These are phyloP conservation scores for Monarcha castaneiventris DNA, from an alignment of 2,113 vertebrate species.

Conservation along the genomic window DNA sequence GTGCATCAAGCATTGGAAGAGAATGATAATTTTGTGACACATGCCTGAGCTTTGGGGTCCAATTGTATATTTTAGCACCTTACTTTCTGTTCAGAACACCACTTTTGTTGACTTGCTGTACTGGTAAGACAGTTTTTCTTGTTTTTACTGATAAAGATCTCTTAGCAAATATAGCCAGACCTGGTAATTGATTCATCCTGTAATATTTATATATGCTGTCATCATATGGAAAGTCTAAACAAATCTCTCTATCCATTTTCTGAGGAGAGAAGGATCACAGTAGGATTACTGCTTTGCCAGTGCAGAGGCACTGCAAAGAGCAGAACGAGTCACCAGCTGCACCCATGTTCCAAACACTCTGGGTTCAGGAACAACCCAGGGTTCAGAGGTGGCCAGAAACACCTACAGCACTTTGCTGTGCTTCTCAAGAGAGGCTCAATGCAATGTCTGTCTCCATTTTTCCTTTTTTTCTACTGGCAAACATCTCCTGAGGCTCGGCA, in stretches of 20 bases:
- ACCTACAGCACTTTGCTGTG: background rate
- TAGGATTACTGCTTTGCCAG: background rate
- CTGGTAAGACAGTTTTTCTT: background rate
- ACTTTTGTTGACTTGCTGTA: background rate
- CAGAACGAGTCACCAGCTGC: background rate
- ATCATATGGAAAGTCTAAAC: background rate
- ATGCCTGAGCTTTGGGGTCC: background rate
- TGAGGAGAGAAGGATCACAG: background rate
- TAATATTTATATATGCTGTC: background rate
- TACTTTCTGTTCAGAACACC: background rate
- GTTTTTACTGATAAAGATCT: background rate
- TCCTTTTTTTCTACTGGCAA: background rate
- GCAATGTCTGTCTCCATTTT: background rate
- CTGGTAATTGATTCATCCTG: background rate
- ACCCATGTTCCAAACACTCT: background rate
- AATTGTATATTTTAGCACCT: background rate
- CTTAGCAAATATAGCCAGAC: background rate
- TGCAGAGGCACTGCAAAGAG: background rate
- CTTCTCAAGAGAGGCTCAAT: background rate
- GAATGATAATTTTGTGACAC: background rate
- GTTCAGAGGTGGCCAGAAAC: background rate
- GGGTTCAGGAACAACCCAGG: background rate
- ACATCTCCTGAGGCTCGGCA: background rate
- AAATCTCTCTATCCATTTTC: background rate
- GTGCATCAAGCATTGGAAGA: background rate